Conservation (phyloP, 2,888 invertebrate species). For the Bimastos eiseni region DNA sequence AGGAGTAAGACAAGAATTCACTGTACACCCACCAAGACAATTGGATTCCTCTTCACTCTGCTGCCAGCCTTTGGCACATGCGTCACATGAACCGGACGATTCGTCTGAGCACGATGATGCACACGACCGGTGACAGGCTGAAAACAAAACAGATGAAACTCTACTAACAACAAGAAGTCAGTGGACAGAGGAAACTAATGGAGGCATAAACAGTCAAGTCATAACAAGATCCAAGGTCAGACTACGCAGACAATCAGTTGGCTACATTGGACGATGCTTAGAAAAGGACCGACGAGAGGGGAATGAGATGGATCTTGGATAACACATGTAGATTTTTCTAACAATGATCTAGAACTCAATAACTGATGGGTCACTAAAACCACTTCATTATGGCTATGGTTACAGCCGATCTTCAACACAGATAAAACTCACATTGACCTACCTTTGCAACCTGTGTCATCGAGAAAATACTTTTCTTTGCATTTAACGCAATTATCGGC, state of each 20-base stretch:
- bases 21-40: slow-evolving; percentile 27
- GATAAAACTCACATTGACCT: neutral
- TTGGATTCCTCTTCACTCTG: neutral
- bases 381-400: too few species aligned
- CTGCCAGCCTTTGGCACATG: slow-evolving; percentile 35
- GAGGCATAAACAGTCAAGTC: neutral
- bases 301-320: neutral
- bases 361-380: neutral
- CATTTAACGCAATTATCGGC: slow-evolving; percentile 23
- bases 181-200: neutral
- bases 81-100: slow-evolving; percentile 33
- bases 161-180: neutral
- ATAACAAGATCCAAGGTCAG: neutral
- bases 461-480: slow-evolving; percentile 6
- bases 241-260: too few species aligned
- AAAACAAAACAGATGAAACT: neutral
- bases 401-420: neutral
- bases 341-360: neutral
- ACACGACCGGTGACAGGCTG: slow-evolving; percentile 37
- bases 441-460: neutral
- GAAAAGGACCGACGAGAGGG: too few species aligned
- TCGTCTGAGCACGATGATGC: slow-evolving; percentile 31
- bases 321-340: neutral
- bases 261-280: too few species aligned
- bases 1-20: neutral